Evolutionary conservation across 2,888 invertebrate genomes (phyloP), one percentile per base, ranked within the genome.

Genomic region (Dynastes maya): DNA sequence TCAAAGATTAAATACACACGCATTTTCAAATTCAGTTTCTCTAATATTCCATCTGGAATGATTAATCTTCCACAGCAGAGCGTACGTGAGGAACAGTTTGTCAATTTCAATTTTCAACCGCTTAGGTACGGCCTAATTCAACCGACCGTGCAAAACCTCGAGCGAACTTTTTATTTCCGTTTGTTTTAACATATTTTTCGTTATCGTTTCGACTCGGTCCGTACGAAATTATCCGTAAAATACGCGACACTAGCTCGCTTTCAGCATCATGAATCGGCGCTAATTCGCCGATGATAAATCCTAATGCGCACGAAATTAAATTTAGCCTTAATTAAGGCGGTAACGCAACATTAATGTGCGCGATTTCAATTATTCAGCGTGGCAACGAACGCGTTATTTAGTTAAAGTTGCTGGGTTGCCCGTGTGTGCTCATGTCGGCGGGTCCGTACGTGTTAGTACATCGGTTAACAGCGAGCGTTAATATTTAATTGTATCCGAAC

Each of bases 241-340:
- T 55, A 55, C 22, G 45, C 45, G 45, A 45, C 45, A 11, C 45
- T 45, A 45, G 2, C 45, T 16, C 64, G 37, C 64, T 32, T 45
- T 8, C 45, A 64, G 13, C 67, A 49, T 64, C 67, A 49, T 53
- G 68, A 68, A 22, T 27, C 51, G 51, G 51, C 51, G 51, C 49
- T 68, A 68, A 68, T 68, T 68, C 29, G 68, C 11, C 68, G 51
- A 40, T 72, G 16, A 72, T 72, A 58, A 72, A 72, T 72, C 40
- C 58, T 72, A 61, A 58, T 58, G 16, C 11, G 72, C 16, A 55
- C 40, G 40, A 72, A 45, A 72, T 72, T 72, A 72, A 72, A 72
- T 72, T 55, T 72, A 40, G 58, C 72, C 55, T 37, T 58, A 72
- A 72, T 72, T 72, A 22, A 29, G 27, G 45, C 49, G 45, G 64